A percentile compares a stretch with the other conserved stretches of the same genome.
Conservation (phyloP, 2,797 vertebrate genomes). For the Eulemur rubriventer region DNA sequence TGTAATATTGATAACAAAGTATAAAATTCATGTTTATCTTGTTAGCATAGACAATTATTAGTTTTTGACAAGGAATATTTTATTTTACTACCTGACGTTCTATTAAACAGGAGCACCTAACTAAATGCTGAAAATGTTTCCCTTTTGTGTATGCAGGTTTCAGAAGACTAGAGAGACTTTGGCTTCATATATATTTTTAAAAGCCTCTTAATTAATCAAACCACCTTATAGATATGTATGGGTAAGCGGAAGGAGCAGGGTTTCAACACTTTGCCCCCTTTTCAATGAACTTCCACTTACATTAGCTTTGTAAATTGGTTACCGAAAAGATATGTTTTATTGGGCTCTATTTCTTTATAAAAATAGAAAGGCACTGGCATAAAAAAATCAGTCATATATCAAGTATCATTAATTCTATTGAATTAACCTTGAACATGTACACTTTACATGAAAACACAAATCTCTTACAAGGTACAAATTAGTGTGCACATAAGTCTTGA, state of each 20-base stretch:
- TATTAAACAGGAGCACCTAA: not conserved
- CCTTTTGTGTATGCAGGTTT: not conserved
- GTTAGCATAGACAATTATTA: not conserved
- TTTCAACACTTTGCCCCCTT: not conserved
- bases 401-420: not conserved
- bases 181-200: not conserved
- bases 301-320: not conserved
- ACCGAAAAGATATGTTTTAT: not conserved
- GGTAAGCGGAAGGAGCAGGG: not conserved
- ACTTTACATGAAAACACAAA: not conserved
- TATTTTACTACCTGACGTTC: not conserved
- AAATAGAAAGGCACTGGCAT: not conserved
- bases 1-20: not conserved
- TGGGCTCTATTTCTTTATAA: not conserved
- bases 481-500: not conserved
- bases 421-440: not conserved
- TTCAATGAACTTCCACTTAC: not conserved
- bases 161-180: not conserved
- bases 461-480: not conserved
- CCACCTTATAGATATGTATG: not conserved
- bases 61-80: not conserved
- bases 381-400: not conserved
- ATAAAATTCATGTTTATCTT: not conserved
- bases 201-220: not conserved
- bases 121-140: not conserved